Evolutionary conservation across 2,797 vertebrate species (phyloP).

Genomic region (Epinephelus malabaricus): DNA sequence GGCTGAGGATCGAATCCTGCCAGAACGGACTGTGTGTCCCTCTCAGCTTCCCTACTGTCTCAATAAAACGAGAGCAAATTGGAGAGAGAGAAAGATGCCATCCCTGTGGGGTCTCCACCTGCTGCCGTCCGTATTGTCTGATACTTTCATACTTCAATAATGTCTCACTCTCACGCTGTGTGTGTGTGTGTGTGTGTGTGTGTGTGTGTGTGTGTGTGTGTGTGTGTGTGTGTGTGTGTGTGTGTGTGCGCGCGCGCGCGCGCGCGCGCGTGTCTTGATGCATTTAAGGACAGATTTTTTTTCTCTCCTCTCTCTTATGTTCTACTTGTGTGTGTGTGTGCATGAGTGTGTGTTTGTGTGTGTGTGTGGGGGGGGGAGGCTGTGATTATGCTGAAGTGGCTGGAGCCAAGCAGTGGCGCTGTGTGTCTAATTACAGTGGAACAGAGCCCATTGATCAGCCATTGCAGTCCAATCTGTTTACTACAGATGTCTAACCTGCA

Average conservation of each 20-base stretch:
- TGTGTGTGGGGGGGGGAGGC: slow-evolving; percentile 37
- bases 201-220: slow-evolving; percentile 56
- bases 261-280: slow-evolving; percentile 42
- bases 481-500: slow-evolving; percentile 86
- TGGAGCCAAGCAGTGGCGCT: slow-evolving; percentile 85
- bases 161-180: slow-evolving; percentile 71
- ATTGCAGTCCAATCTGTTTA: slow-evolving; percentile 91
- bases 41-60: slow-evolving; percentile 77
- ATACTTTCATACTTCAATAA: slow-evolving; percentile 75
- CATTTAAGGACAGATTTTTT: slow-evolving; percentile 56
- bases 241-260: too few relatives aligned
- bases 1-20: slow-evolving; percentile 76
- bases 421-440: slow-evolving; percentile 95
- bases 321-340: slow-evolving; percentile 13
- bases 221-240: slow-evolving; percentile 53
- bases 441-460: slow-evolving; percentile 90
- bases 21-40: slow-evolving; percentile 71
- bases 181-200: slow-evolving; percentile 43
- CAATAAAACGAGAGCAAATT: slow-evolving; percentile 73
- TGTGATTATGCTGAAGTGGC: slow-evolving; percentile 89
- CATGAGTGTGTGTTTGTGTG: slow-evolving; percentile 27
- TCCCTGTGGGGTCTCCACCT: slow-evolving; percentile 78
- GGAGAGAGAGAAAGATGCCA: slow-evolving; percentile 64
- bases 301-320: slow-evolving; percentile 3
- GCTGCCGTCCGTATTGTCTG: slow-evolving; percentile 71